Evolutionary conservation across 2,888 invertebrate genomes (phyloP), one percentile per base, ranked within the genome.

Genomic region (Orchestes rusci): DNA sequence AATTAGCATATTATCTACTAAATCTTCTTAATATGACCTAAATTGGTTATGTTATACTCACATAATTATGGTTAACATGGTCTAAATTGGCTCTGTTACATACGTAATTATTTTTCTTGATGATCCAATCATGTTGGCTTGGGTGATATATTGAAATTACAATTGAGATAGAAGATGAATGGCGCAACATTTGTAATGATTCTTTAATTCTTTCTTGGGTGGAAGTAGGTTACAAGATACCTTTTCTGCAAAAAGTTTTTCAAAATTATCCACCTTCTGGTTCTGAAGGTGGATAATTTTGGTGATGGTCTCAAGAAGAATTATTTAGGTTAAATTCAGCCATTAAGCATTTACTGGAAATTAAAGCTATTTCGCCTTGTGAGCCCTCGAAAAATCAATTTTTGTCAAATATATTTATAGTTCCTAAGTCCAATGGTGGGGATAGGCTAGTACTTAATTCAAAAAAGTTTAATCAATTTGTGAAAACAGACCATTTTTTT

Each of bases 341-440:
- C 23, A 23, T 23, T 7, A 10, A 23, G 5, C 23, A 5, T 15
- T 15, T 40, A 32, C 12, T 40, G 5, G 8, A 33, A 4, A 40
- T 12, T 8, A 29, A 29, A 1, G 35, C 34, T 28, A 12, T 42
- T 2, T n/a, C 10, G 4, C 4, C 5, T 2, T 36, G 19, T 10
- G 3, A 18, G 15, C 31, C 35, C 2, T 30, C 16, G 30, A 19
- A 18, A 15, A 4, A 4, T 7, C 43, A 43, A 31, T 43, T 28
- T 30, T 10, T 43, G 4, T 43, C 43, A 13, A 36, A 19, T 5
- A 43, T 43, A 19, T 43, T 43, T 43, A 13, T 43, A 8, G 15
- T 16, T 27, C 43, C 43, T 12, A 43, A 43, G n/a, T 8, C 19
- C 4, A 37, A 43, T 31, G 40, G 33, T 19, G 18, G 13, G 5